These are phyloP conservation scores for Cydia fagiglandana DNA, from an alignment of 1,140 invertebrate genomes.

Conservation along the genomic window DNA sequence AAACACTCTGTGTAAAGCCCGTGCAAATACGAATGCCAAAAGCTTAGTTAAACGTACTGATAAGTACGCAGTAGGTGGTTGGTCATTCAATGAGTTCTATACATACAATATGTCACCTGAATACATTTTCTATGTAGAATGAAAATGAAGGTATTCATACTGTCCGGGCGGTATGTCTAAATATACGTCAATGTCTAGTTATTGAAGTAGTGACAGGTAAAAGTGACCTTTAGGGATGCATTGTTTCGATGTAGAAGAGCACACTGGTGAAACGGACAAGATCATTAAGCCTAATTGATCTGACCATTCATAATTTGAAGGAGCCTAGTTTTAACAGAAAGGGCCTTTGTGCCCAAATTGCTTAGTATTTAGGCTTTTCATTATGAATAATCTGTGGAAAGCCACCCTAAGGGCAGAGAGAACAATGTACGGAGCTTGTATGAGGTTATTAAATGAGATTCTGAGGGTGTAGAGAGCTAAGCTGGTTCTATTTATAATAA, in stretches of 20 bases:
- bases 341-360: constrained; percentile 5
- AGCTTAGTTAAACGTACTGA: too few relatives aligned
- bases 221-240: neutral
- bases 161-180: neutral
- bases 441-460: constrained; percentile 31
- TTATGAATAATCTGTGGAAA: constrained; percentile 26
- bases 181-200: neutral
- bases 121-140: too few relatives aligned
- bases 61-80: too few relatives aligned
- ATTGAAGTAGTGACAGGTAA: neutral
- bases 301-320: constrained; percentile 6
- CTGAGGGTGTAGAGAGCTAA: constrained; percentile 4
- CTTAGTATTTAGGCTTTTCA: constrained; percentile 31
- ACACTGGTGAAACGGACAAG: neutral
- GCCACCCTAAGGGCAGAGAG: constrained; percentile 22
- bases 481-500: neutral
- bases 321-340: constrained; percentile 5
- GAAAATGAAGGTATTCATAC: neutral
- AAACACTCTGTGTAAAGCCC: too few relatives aligned
- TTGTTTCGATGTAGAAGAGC: neutral
- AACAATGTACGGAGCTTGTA: constrained; percentile 25
- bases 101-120: too few relatives aligned
- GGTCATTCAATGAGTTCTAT: too few relatives aligned
- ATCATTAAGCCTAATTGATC: neutral
- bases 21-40: too few relatives aligned